Conservation (phyloP, 2,888 invertebrate genomes). For the Dilophus febrilis region DNA sequence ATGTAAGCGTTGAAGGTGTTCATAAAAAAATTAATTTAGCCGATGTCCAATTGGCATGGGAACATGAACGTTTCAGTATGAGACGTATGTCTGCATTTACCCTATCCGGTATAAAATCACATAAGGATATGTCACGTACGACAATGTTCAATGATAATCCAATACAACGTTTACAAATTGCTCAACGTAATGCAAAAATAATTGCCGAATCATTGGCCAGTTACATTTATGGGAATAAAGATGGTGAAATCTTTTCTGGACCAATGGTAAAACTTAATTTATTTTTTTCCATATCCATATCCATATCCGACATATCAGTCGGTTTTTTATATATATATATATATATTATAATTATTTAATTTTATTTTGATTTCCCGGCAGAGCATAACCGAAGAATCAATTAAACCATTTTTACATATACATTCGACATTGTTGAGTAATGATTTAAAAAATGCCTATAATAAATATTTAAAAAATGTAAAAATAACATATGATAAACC, state of each 20-base stretch:
- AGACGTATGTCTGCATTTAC: slow-evolving; percentile 83
- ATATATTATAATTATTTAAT: slow-evolving; percentile 4
- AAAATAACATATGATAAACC: slow-evolving; percentile 48
- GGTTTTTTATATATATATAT: neutral
- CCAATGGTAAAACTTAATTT: too few species aligned
- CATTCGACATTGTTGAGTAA: slow-evolving; percentile 49
- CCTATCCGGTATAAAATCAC: slow-evolving; percentile 50
- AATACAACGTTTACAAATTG: slow-evolving; percentile 7
- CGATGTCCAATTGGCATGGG: slow-evolving; percentile 85
- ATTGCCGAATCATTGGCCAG: slow-evolving; percentile 73
- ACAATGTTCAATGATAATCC: slow-evolving; percentile 24
- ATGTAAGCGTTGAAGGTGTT: slow-evolving; percentile 43
- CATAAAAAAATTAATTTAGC: slow-evolving; percentile 97
- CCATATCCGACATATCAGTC: slow-evolving; percentile 1
- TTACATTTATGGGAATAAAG: slow-evolving; percentile 53
- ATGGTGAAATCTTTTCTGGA: slow-evolving; percentile 48
- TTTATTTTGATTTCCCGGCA: slow-evolving; percentile 23
- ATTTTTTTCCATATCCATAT: too few species aligned
- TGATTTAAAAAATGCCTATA: slow-evolving; percentile 52
- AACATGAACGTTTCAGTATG: slow-evolving; percentile 92
- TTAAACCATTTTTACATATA: slow-evolving; percentile 60
- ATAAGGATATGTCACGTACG: slow-evolving; percentile 22
- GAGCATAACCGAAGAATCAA: slow-evolving; percentile 55
- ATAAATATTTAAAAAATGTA: slow-evolving; percentile 62
- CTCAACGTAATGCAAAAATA: slow-evolving; percentile 43